Percentiles rank a stretch among this genome's conserved stretches.
phyloP scores from a whole-genome alignment of 2,113 vertebrate species.

The Naja naja region DNA sequence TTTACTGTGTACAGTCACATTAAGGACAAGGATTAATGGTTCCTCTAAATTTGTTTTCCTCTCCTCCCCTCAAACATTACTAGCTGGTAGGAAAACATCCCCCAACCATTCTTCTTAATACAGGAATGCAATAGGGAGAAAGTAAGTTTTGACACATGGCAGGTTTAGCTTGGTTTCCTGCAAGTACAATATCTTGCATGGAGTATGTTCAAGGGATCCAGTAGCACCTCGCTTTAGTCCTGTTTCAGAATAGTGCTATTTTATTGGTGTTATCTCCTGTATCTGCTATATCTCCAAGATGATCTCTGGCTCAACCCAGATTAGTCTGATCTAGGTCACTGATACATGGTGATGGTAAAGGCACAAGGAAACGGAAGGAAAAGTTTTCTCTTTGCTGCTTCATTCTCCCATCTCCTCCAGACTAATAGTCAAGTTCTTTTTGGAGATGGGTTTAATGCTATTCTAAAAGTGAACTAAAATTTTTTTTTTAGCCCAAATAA shows the following conservation, averaged over 20 bases:
- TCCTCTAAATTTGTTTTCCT: background rate
- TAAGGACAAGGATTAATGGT: background rate
- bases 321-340: background rate
- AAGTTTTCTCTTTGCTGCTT: background rate
- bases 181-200: background rate
- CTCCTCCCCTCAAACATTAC: background rate
- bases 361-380: background rate
- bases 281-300: background rate
- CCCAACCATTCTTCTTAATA: background rate
- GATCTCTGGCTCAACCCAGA: background rate
- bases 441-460: background rate
- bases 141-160: background rate
- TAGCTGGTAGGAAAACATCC: background rate
- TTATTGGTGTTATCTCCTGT: background rate
- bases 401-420: background rate
- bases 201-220: background rate
- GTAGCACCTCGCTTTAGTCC: background rate
- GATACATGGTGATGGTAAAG: background rate
- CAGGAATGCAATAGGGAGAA: background rate
- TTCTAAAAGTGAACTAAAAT: background rate
- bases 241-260: background rate
- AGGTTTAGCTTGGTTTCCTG: background rate
- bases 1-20: background rate
- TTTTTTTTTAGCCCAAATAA: background rate
- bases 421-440: background rate